Base-by-base conservation (phyloP, 2,888 invertebrate species). In the Octonoba sinensis region DNA sequence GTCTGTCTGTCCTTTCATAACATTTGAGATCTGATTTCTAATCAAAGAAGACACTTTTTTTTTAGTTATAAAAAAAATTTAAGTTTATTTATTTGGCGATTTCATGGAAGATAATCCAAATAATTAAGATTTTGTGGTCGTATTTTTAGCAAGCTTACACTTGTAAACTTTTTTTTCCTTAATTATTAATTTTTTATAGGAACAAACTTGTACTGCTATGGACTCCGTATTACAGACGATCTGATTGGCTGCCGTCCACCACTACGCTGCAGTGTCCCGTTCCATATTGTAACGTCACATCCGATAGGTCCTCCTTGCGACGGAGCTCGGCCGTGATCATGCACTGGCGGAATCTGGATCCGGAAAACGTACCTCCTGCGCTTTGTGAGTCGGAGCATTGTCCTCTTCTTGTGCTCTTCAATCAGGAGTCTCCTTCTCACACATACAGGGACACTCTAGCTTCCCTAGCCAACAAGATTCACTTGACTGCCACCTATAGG, bases 221-320 rank as follows among this genome's bases (percentile, higher is more conserved):
- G 82, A 82, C 70, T 0, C 2, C 15, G 0, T 82, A 54, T 56
- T 82, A 76, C 47, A 6, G 47, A 49, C 46, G 12, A 0, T 27
- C 70, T 36, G 54, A 82, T 51, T 82, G 76, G 75, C 13, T 82
- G n/a, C 82, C 82, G 8, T 56, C 62, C 0, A 70, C 74, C 1
- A 6, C 13, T 1, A 57, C 22, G 3, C 16, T 82, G 8, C 1
- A 54, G 15, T 82, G 82, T 18, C 71, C 71, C 3, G 67, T 82
- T 11, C 27, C 20, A 3, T 65, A 75, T 11, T 82, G 82, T 47
- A 56, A 51, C 13, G 67, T 76, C 16, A 72, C 82, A 1, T 66
- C 71, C 46, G 54, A 82, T 22, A 69, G 76, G 3, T 51, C 54
- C 22, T 44, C 67, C 16, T 12, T 76, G 11, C n/a, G 11, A 1